Conservation (phyloP, 2,888 invertebrate species). For the Dicycla oo region DNA sequence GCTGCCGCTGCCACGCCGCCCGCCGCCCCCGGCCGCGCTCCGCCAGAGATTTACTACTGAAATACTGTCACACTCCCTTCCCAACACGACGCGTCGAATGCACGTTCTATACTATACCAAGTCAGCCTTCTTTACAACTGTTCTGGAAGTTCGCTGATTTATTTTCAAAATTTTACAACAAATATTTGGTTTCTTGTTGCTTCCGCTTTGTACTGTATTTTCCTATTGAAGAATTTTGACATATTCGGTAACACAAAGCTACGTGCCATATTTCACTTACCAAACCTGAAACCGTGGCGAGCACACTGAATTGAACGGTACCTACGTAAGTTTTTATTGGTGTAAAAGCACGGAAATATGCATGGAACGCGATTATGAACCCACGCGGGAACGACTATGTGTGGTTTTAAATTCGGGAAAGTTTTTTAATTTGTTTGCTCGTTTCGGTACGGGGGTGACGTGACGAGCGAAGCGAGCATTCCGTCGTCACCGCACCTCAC, state of each 20-base stretch:
- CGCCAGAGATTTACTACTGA: slow-evolving; percentile 79
- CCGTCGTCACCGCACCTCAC: slow-evolving; percentile 32
- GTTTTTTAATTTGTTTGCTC: slow-evolving; percentile 66
- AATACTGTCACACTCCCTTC: slow-evolving; percentile 78
- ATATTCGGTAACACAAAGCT: slow-evolving; percentile 45
- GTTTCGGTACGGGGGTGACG: slow-evolving; percentile 47
- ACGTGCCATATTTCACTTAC: slow-evolving; percentile 41
- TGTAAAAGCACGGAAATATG: slow-evolving; percentile 53
- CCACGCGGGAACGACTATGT: slow-evolving; percentile 40
- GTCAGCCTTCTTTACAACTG: slow-evolving; percentile 57
- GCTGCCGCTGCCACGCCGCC: no score
- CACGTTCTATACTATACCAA: slow-evolving; percentile 58
- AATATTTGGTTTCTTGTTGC: slow-evolving; percentile 59
- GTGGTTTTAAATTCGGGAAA: slow-evolving; percentile 64
- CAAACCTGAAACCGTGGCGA: slow-evolving; percentile 21
- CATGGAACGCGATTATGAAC: slow-evolving; percentile 56
- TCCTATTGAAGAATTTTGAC: slow-evolving; percentile 53
- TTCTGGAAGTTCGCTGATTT: slow-evolving; percentile 72
- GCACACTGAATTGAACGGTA: slow-evolving; percentile 8
- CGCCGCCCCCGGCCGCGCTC: slow-evolving; percentile 59
- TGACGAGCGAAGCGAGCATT: slow-evolving; percentile 20
- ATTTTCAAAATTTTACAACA: slow-evolving; percentile 73
- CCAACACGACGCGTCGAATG: slow-evolving; percentile 61
- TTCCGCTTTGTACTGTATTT: slow-evolving; percentile 54
- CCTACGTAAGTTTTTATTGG: slow-evolving; percentile 45